Conservation (phyloP, 1,140 invertebrate species). For the Charaxes varanes region DNA sequence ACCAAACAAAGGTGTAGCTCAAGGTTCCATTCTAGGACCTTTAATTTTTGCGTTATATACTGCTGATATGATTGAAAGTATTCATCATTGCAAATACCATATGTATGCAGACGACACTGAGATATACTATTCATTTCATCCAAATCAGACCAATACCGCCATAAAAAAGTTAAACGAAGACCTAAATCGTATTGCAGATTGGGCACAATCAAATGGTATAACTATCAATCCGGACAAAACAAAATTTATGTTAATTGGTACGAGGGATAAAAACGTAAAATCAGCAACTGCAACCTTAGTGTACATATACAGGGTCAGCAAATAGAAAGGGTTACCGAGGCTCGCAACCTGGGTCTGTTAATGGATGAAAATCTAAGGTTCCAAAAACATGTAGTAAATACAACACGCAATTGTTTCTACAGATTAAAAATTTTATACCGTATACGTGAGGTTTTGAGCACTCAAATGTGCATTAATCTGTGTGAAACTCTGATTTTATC, state of each 20-base stretch:
- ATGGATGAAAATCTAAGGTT: no score
- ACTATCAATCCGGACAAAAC: background rate
- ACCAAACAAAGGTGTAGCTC: background rate
- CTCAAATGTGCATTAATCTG: no score
- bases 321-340: background rate
- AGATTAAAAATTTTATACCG: no score
- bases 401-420: no score
- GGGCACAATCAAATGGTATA: no score
- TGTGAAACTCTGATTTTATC: no score
- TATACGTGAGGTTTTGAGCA: no score
- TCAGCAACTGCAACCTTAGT: background rate
- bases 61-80: background rate
- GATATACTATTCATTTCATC: constrained; percentile 3
- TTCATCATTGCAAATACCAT: constrained; percentile 6
- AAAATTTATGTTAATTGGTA: constrained; percentile 2
- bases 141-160: background rate
- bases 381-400: no score
- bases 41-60: background rate
- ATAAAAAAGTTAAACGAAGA: no score
- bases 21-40: background rate
- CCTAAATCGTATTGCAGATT: no score
- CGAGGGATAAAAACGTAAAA: background rate
- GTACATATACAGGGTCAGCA: background rate
- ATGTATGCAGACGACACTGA: constrained; percentile 7
- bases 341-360: background rate